Evolutionary conservation across 2,113 vertebrate species (phyloP).

Genomic region (Aspiorhynchus laticeps): DNA sequence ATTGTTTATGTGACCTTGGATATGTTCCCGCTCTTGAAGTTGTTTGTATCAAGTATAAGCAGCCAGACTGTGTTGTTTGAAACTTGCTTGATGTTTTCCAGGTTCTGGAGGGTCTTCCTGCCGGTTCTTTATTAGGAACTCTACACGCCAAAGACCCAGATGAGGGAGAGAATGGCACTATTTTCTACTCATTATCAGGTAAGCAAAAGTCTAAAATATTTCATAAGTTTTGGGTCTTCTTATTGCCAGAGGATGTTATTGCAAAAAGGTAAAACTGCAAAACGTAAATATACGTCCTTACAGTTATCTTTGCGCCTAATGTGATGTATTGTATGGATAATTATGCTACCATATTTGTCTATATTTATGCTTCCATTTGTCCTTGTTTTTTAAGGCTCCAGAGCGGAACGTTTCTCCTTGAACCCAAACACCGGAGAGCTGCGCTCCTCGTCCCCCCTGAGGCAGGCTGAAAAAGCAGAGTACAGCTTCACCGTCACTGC

Average conservation of each 20-base stretch:
- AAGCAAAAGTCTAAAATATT: constrained; percentile 32
- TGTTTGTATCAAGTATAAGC: constrained; percentile 17
- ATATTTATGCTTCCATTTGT: constrained; percentile 19
- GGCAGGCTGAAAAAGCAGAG: constrained; percentile 80
- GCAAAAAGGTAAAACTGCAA: neutral
- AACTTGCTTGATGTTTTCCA: constrained; percentile 61
- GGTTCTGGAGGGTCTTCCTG: constrained; percentile 86
- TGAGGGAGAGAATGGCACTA: constrained; percentile 93
- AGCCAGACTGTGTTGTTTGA: constrained; percentile 22
- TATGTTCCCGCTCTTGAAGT: constrained; percentile 19
- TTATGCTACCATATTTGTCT: constrained; percentile 32
- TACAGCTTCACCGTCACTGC: constrained; percentile 84
- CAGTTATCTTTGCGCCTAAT: constrained; percentile 15
- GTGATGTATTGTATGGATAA: neutral
- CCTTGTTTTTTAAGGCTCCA: constrained; percentile 76
- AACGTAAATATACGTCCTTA: neutral
- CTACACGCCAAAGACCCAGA: constrained; percentile 92
- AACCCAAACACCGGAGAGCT: constrained; percentile 85
- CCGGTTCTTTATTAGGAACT: constrained; percentile 84
- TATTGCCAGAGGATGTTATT: neutral
- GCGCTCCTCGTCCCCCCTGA: constrained; percentile 78
- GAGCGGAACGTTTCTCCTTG: constrained; percentile 89
- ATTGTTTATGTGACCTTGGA: constrained; percentile 15
- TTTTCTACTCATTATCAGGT: constrained; percentile 89
- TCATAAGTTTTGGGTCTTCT: neutral